Evolutionary conservation across 2,888 invertebrate species (phyloP).

Genomic region (Tinea semifulvella): DNA sequence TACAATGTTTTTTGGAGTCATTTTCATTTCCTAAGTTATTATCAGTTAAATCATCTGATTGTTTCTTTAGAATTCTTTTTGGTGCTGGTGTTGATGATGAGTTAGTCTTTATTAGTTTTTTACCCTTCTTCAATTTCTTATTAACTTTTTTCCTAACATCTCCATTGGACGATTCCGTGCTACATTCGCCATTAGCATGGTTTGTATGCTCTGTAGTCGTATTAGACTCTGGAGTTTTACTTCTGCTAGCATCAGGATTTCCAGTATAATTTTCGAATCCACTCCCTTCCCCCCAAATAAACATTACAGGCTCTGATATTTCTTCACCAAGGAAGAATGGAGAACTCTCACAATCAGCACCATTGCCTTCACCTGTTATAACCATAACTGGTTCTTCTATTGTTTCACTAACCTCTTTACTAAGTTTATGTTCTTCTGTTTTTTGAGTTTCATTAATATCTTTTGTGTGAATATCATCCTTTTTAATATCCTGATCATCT

Average conservation of each 20-base stretch:
- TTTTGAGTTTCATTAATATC: not conserved
- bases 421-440: slow-evolving; percentile 11
- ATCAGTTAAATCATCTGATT: slow-evolving; percentile 31
- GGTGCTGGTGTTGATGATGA: slow-evolving; percentile 29
- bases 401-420: slow-evolving; percentile 62
- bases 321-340: slow-evolving; percentile 68
- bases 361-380: slow-evolving; percentile 75
- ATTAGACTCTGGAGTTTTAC: not conserved
- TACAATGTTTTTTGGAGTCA: slow-evolving; percentile 53
- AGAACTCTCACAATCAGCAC: slow-evolving; percentile 69
- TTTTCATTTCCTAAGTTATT: slow-evolving; percentile 37
- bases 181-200: slow-evolving; percentile 47
- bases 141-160: slow-evolving; percentile 4
- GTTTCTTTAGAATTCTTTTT: slow-evolving; percentile 50
- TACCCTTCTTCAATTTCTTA: slow-evolving; percentile 2
- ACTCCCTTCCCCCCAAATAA: slow-evolving; percentile 75
- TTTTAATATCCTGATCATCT: slow-evolving; percentile 13
- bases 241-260: slow-evolving; percentile 57
- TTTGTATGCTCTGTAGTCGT: slow-evolving; percentile 22
- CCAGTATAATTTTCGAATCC: slow-evolving; percentile 80
- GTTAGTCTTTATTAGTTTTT: slow-evolving; percentile 1
- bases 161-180: slow-evolving; percentile 26
- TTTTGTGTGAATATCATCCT: slow-evolving; percentile 14
- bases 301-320: slow-evolving; percentile 77
- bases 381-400: slow-evolving; percentile 79